Conservation (phyloP, 2,797 vertebrate species). For the Malurus leucopterus region DNA sequence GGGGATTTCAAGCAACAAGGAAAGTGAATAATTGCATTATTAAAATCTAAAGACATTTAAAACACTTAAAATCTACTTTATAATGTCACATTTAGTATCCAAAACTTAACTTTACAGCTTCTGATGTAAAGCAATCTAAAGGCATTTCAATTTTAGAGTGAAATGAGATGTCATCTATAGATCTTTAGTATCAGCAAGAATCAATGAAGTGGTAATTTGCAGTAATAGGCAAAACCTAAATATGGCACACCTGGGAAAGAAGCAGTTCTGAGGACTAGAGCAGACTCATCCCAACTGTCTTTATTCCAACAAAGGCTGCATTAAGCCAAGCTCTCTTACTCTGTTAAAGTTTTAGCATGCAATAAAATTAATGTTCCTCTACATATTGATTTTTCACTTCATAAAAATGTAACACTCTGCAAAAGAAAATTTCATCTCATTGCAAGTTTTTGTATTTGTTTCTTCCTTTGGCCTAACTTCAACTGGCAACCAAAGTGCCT, state of each 20-base stretch:
- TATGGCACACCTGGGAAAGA: conserved; percentile 53
- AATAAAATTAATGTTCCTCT: conserved; percentile 57
- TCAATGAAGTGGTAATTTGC: conserved; percentile 48
- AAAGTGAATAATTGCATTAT: neutral
- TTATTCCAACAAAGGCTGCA: conserved; percentile 21
- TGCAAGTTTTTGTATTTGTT: conserved; percentile 25
- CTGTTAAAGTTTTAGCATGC: conserved; percentile 22
- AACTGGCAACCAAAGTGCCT: neutral
- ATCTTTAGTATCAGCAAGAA: conserved; percentile 48
- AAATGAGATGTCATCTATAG: conserved; percentile 54
- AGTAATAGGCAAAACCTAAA: conserved; percentile 54
- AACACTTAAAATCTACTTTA: conserved; percentile 15
- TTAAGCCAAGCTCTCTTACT: conserved; percentile 14
- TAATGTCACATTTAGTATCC: neutral
- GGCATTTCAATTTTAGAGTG: conserved; percentile 31
- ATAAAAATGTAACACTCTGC: conserved; percentile 36
- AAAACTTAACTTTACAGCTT: conserved; percentile 28
- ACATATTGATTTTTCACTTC: conserved; percentile 53
- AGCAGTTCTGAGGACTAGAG: neutral
- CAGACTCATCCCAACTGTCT: conserved; percentile 8
- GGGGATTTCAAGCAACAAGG: neutral
- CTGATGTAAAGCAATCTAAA: conserved; percentile 15
- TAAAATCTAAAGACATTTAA: neutral
- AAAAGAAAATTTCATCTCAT: conserved; percentile 44
- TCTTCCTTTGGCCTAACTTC: conserved; percentile 25